Percentiles rank a stretch among this genome's conserved stretches.
phyloP scores from a whole-genome alignment of 2,797 vertebrate genomes.

The Thaleichthys pacificus region DNA sequence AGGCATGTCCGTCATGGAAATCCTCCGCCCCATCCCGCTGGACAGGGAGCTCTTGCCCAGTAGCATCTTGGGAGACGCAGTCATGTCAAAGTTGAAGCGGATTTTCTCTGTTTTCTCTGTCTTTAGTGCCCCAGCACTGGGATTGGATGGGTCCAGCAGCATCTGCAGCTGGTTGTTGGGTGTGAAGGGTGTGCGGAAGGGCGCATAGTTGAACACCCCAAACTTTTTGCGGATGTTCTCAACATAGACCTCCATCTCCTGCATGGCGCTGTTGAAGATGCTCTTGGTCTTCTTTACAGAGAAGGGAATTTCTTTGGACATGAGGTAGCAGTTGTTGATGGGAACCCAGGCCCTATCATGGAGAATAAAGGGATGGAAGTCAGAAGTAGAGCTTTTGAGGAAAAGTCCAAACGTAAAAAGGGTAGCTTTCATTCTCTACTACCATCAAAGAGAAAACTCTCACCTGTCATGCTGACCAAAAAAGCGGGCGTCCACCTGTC shows the following conservation, averaged over 20 bases:
- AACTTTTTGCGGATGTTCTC: constrained; percentile 97
- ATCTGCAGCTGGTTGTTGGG: constrained; percentile 98
- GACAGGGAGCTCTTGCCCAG: constrained; percentile 86
- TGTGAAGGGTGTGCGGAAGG: constrained; percentile 96
- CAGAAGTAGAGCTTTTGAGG: background rate
- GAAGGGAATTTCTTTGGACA: constrained; percentile 99
- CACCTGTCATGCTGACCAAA: constrained; percentile 98
- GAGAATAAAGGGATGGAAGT: constrained; percentile 32
- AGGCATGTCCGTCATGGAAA: constrained; percentile 93
- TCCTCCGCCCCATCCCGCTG: constrained; percentile 81
- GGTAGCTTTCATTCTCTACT: background rate
- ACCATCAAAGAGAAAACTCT: constrained; percentile 14
- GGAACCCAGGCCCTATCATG: constrained; percentile 93
- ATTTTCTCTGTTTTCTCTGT: constrained; percentile 93
- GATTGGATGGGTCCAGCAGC: constrained; percentile 90
- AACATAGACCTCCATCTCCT: constrained; percentile 99
- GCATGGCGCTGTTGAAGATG: constrained; percentile 99
- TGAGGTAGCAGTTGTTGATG: constrained; percentile 99
- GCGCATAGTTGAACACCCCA: constrained; percentile 96
- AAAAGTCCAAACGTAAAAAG: background rate
- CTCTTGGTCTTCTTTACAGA: constrained; percentile 99
- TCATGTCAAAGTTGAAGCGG: constrained; percentile 96
- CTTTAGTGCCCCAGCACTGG: constrained; percentile 87
- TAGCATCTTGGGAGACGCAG: constrained; percentile 93
- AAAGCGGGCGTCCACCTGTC: constrained; percentile 97